Conservation (phyloP, 2,888 invertebrate genomes). For the Hirtodrosophila trivittata region DNA sequence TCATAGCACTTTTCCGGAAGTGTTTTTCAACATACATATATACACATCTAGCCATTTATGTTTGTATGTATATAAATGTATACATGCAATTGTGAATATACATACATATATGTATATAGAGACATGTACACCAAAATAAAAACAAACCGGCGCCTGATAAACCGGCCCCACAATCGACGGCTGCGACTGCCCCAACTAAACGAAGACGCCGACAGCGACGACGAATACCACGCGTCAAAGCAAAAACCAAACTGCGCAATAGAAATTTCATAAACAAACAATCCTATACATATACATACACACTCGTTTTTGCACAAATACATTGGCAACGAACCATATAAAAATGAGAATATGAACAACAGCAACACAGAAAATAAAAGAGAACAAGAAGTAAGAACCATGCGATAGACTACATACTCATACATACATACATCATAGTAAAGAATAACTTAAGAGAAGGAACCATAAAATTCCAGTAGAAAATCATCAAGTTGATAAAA, state of each 20-base stretch:
- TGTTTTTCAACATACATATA: neutral
- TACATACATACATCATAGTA: slow-evolving; percentile 49
- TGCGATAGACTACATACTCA: too few species aligned
- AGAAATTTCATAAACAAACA: slow-evolving; percentile 75
- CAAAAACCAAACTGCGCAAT: slow-evolving; percentile 75
- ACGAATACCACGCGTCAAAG: slow-evolving; percentile 39
- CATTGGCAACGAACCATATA: slow-evolving; percentile 26
- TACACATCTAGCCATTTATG: neutral
- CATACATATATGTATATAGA: slow-evolving; percentile 1
- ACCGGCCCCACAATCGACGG: slow-evolving; percentile 59
- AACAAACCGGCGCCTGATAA: slow-evolving; percentile 75
- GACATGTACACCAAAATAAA: slow-evolving; percentile 14
- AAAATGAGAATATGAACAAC: slow-evolving; percentile 44
- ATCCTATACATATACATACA: slow-evolving; percentile 15
- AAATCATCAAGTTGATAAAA: slow-evolving; percentile 34
- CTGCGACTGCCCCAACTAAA: slow-evolving; percentile 52
- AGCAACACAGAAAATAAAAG: slow-evolving; percentile 43
- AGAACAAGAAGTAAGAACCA: slow-evolving; percentile 28
- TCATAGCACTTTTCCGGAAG: neutral
- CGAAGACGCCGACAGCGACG: slow-evolving; percentile 5
- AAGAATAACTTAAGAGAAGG: slow-evolving; percentile 50
- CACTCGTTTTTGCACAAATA: slow-evolving; percentile 14
- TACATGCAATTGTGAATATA: neutral
- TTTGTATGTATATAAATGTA: neutral
- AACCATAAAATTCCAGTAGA: slow-evolving; percentile 67